phyloP scores from a whole-genome alignment of 2,888 invertebrate genomes.

The Teleiodes luculella region DNA sequence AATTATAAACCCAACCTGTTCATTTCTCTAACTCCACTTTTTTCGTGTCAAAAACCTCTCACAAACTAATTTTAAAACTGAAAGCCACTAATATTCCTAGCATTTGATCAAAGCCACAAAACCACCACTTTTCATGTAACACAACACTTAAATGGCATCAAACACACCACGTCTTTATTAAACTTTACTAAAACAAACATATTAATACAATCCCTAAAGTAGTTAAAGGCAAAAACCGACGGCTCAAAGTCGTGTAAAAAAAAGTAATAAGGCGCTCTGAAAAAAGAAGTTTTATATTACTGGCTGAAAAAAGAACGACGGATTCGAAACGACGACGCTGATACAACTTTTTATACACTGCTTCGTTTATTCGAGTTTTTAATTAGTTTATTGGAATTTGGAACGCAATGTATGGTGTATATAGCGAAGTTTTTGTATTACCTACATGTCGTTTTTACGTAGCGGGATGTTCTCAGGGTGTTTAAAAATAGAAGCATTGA shows the following conservation, averaged over 20 bases:
- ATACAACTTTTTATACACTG: neutral
- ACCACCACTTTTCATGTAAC: neutral
- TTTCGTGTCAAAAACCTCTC: neutral
- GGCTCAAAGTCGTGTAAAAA: neutral
- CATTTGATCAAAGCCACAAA: neutral
- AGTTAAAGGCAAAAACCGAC: neutral
- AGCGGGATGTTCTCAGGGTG: slow-evolving; percentile 39
- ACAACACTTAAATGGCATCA: neutral
- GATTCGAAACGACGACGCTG: neutral
- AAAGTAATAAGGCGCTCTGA: neutral
- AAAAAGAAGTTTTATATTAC: neutral
- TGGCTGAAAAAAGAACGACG: neutral
- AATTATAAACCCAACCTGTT: neutral
- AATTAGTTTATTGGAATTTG: neutral
- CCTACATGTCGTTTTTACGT: neutral
- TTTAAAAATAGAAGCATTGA: slow-evolving; percentile 55
- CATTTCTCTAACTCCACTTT: neutral
- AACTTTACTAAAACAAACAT: neutral
- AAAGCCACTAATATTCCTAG: neutral
- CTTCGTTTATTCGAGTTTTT: neutral
- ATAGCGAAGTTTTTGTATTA: neutral
- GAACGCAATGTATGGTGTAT: slow-evolving; percentile 5
- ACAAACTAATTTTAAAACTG: neutral
- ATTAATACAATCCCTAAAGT: neutral
- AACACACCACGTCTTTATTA: neutral